Evolutionary conservation across 2,888 invertebrate species (phyloP).

Genomic region (Eustalomyia histrio): DNA sequence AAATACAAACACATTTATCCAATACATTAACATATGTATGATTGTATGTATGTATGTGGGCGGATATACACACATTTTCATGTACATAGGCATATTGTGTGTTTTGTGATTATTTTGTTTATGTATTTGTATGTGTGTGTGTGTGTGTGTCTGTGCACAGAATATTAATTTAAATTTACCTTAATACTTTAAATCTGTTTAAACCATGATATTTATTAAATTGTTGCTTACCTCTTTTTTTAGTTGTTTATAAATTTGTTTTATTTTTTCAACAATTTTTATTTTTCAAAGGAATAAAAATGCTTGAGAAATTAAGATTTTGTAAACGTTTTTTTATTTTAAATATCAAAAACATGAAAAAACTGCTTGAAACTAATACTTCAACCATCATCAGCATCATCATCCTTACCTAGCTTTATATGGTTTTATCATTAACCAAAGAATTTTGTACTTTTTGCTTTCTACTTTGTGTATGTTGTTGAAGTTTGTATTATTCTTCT

Average conservation of each 20-base stretch:
- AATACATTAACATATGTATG: neutral
- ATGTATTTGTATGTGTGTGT: neutral
- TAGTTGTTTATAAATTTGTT: neutral
- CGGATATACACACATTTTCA: neutral
- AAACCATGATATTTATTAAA: neutral
- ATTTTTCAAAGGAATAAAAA: slow-evolving; percentile 24
- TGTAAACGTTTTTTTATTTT: slow-evolving; percentile 46
- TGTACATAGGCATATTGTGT: neutral
- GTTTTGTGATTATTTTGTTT: neutral
- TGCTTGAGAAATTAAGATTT: slow-evolving; percentile 56
- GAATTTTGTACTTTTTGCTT: slow-evolving; percentile 33
- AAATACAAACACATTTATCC: neutral
- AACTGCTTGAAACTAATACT: slow-evolving; percentile 45
- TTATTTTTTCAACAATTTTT: neutral
- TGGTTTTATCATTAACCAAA: slow-evolving; percentile 44
- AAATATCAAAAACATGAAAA: slow-evolving; percentile 9
- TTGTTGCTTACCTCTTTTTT: neutral
- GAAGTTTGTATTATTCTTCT: neutral
- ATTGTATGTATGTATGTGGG: neutral
- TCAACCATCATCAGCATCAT: slow-evolving; percentile 27
- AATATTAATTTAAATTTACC: slow-evolving; percentile 3
- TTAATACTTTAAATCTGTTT: slow-evolving; percentile 8
- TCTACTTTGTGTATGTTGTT: neutral
- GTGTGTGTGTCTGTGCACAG: neutral
- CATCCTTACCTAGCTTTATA: neutral